Evolutionary conservation across 2,888 invertebrate genomes (phyloP).

Genomic region (Leptothorax acervorum): DNA sequence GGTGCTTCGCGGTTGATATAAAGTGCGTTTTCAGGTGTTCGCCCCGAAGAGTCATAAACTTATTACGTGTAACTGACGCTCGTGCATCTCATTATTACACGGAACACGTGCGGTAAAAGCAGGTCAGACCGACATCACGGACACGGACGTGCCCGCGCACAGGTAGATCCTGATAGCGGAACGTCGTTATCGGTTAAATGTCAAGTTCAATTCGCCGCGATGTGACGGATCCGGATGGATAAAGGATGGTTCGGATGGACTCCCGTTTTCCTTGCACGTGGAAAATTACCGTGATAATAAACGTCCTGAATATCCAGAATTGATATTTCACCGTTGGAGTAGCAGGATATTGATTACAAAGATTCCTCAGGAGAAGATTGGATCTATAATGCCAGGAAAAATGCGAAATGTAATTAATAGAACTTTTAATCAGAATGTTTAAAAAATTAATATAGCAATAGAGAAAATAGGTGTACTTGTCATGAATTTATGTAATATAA

Average conservation of each 20-base stretch:
- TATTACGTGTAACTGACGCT: slow-evolving; percentile 63
- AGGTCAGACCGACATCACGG: slow-evolving; percentile 62
- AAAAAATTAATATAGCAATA: neutral
- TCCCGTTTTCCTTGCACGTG: slow-evolving; percentile 4
- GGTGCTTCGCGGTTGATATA: neutral
- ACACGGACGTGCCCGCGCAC: slow-evolving; percentile 46
- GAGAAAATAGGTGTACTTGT: neutral
- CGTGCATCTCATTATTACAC: slow-evolving; percentile 58
- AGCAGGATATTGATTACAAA: neutral
- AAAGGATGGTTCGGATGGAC: slow-evolving; percentile 12
- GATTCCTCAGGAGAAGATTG: neutral
- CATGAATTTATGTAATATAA: neutral
- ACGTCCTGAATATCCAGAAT: neutral
- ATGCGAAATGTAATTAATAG: neutral
- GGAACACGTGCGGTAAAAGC: slow-evolving; percentile 62
- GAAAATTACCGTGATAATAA: neutral
- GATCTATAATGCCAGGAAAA: neutral
- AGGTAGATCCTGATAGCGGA: slow-evolving; percentile 62
- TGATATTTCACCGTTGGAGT: neutral
- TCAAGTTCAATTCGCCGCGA: slow-evolving; percentile 63
- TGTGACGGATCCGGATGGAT: slow-evolving; percentile 58
- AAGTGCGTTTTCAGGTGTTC: neutral
- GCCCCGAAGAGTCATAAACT: slow-evolving; percentile 44
- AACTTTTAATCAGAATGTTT: neutral
- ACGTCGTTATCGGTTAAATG: slow-evolving; percentile 71